Evolutionary conservation across 2,113 vertebrate species (phyloP), one percentile per base, ranked within the genome.

Genomic region (Archilochus colubris): DNA sequence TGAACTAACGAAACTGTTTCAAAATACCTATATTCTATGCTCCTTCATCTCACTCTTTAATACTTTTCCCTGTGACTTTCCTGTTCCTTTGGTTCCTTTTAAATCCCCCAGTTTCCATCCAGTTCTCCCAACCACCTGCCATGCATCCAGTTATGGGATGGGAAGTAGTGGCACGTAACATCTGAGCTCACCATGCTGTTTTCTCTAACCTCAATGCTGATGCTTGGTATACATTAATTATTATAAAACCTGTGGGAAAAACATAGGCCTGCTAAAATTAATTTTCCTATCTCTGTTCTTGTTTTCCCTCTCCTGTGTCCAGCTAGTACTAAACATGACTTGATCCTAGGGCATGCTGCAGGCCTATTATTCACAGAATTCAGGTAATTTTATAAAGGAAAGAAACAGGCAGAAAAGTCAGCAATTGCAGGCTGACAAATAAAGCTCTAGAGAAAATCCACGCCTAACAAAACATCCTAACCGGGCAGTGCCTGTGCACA

Each of bases 141-240:
- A 59, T 0, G 0, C n/a, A 24, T 88, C 51, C 48, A 38, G 0
- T 10, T 31, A 12, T 4, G 10, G 79, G 48, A 43, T 43, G 30
- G 31, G 38, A 75, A 79, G 30, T 63, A 8, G 25, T 3, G 1
- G 43, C 23, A 53, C 13, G 2, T 40, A 53, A 55, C 6, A 75
- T 50, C 63, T 40, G n/a, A 88, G 46, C 36, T 88, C 15, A 23
- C 23, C 2, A 1, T 0, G 0, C 31, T 2, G 0, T 38, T 38
- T 78, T 31, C 50, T 44, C 33, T 59, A 9, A 59, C 11, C 18
- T 61, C 63, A 69, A 0, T 3, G 3, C n/a, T 3, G 51, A n/a
- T 55, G 81, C 38, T 36, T 33, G n/a, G 30, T 30, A 27, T 3
- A 10, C 17, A 67, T 72, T 33, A 6, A 6, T 44, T 88, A 73